Evolutionary conservation across 2,113 vertebrate genomes (phyloP), one percentile per base, ranked within the genome.

Genomic region (Datnioides undecimradiatus): DNA sequence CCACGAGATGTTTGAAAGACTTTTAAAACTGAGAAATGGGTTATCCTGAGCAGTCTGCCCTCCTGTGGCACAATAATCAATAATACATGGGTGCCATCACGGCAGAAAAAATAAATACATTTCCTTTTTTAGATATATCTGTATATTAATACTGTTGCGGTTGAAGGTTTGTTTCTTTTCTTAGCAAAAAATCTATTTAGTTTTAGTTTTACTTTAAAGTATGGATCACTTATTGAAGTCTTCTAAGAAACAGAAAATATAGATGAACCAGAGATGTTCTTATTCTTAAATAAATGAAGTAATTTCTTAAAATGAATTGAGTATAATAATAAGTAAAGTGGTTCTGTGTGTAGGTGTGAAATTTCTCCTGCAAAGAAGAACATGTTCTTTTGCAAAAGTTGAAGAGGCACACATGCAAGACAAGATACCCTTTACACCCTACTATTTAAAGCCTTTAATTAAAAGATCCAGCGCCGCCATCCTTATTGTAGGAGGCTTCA

Each of bases 401-500:
- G 46, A 41, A 68, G 11, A 73, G n/a, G 29, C 27, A 36, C 38
- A 45, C 23, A 9, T 41, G 51, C 5, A n/a, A 31, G 40, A 48
- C 21, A 27, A 19, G n/a, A 29, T 25, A 43, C 0, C 29, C 58
- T 65, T 69, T 33, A 49, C 9, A 11, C 8, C n/a, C 6, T 23
- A n/a, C 48, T 69, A 60, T 77, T 77, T 45, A 52, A 27, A 23
- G 29, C 33, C 17, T 45, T 49, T 59, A 25, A 60, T 69, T 43
- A 78, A 55, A 78, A 36, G 5, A 64, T 36, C 5, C 16, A 51
- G n/a, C 4, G 1, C 12, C 17, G 23, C 10, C 0, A 27, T 23
- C 23, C 6, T 64, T 46, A n/a, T 66, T 52, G 29, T 31, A 65
- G 14, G 10, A 64, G 38, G 65, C 40, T 16, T 41, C 8, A 62